A percentile compares a stretch with the other conserved stretches of the same genome.
phyloP scores from a whole-genome alignment of 35 echinoderm and acorn worm species.

The Lytechinus pictus region DNA sequence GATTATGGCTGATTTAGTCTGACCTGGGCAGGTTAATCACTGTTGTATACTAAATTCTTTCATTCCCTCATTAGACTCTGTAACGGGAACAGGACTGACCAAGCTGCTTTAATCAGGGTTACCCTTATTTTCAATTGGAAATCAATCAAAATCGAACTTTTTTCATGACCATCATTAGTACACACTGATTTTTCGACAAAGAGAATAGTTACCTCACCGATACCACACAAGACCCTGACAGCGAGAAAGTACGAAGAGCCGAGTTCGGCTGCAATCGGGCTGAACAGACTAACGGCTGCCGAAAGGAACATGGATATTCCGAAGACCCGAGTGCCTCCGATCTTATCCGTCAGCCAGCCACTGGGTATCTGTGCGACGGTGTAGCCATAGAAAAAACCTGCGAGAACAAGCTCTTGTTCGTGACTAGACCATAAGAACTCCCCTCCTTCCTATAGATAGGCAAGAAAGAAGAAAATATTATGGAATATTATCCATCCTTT shows the following conservation, averaged over 20 bases:
- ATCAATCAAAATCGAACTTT: too few species aligned
- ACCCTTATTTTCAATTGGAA: too few species aligned
- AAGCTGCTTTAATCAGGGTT: too few species aligned
- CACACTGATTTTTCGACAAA: neutral
- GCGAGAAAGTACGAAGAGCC: neutral
- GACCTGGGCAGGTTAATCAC: too few species aligned
- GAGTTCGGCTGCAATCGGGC: neutral
- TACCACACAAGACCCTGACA: conserved; percentile 23
- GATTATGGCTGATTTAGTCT: too few species aligned
- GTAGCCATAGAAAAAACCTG: conserved; percentile 42
- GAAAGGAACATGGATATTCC: conserved; percentile 24
- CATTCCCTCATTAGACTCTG: too few species aligned
- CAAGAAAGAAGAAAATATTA: neutral
- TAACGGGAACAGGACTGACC: too few species aligned
- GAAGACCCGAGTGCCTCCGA: conserved; percentile 44
- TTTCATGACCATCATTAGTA: too few species aligned
- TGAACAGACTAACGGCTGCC: neutral
- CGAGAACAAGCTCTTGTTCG: conserved; percentile 6
- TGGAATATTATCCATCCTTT: too few species aligned
- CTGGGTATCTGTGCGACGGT: neutral
- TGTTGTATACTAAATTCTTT: too few species aligned
- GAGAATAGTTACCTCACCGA: neutral
- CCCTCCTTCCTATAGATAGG: neutral
- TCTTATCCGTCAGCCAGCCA: conserved; percentile 44
- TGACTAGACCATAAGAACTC: conserved; percentile 17